Conservation (phyloP, 2,113 vertebrate species). For the Mustelus asterias region DNA sequence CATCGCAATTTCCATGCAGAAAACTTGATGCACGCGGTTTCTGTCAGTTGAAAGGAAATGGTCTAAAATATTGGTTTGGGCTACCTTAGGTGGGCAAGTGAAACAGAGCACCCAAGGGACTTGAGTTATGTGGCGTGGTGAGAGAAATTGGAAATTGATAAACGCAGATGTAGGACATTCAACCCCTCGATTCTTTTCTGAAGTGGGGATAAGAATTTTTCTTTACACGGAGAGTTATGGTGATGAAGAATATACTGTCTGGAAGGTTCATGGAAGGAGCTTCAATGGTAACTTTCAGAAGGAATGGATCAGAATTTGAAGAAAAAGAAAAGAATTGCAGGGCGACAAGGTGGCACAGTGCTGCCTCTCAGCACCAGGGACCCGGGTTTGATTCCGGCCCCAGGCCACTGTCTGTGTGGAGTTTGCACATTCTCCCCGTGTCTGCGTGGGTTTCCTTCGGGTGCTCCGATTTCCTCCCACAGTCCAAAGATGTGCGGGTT, state of each 20-base stretch:
- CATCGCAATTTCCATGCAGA: neutral
- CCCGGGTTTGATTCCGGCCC: no score
- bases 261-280: neutral
- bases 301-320: neutral
- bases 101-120: neutral
- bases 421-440: no score
- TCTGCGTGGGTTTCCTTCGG: no score
- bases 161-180: neutral
- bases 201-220: neutral
- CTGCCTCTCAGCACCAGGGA: no score
- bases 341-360: no score
- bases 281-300: neutral
- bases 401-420: no score
- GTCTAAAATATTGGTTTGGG: neutral
- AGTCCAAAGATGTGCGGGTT: no score
- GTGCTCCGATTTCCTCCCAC: no score
- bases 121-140: neutral
- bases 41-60: neutral
- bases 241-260: no score
- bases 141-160: neutral
- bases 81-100: neutral
- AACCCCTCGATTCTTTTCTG: neutral
- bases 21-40: neutral
- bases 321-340: neutral
- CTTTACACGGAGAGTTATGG: neutral